Evolutionary conservation across 2,797 vertebrate species (phyloP).

Genomic region (Simalia tracyae): DNA sequence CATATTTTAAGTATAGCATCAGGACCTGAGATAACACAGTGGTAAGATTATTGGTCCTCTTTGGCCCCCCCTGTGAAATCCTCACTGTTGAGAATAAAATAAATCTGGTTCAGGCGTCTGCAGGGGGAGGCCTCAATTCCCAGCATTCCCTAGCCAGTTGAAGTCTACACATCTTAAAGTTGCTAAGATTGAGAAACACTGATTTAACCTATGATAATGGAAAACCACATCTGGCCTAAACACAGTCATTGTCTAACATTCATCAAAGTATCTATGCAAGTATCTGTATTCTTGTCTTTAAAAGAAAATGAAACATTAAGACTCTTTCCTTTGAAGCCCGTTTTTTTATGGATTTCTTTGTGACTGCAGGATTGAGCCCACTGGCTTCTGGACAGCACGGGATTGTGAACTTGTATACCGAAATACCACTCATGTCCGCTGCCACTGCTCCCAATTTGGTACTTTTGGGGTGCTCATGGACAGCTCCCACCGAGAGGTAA

Average conservation of each 20-base stretch:
- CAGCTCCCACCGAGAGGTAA: conserved; percentile 95
- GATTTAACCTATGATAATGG: not conserved
- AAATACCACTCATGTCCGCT: conserved; percentile 92
- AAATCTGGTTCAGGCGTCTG: not conserved
- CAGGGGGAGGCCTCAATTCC: not conserved
- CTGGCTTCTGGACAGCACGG: conserved; percentile 91
- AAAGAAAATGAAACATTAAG: not conserved
- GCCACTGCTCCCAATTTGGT: conserved; percentile 93
- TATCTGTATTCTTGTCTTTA: conserved; percentile 20
- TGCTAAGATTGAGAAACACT: not conserved
- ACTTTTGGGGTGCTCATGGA: conserved; percentile 98
- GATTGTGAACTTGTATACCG: conserved; percentile 95
- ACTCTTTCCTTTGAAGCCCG: conserved; percentile 30
- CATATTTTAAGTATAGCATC: not conserved
- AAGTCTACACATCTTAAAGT: not conserved
- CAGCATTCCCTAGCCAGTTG: not conserved
- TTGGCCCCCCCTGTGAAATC: not conserved
- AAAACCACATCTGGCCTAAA: not conserved
- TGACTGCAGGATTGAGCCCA: conserved; percentile 75
- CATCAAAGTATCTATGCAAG: not conserved
- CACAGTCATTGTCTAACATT: not conserved
- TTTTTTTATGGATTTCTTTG: conserved; percentile 48
- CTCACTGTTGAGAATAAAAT: not conserved
- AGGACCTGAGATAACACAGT: not conserved
- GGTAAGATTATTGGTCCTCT: not conserved